Base-by-base conservation (phyloP, 2,113 vertebrate genomes). In the Gymnogyps californianus region DNA sequence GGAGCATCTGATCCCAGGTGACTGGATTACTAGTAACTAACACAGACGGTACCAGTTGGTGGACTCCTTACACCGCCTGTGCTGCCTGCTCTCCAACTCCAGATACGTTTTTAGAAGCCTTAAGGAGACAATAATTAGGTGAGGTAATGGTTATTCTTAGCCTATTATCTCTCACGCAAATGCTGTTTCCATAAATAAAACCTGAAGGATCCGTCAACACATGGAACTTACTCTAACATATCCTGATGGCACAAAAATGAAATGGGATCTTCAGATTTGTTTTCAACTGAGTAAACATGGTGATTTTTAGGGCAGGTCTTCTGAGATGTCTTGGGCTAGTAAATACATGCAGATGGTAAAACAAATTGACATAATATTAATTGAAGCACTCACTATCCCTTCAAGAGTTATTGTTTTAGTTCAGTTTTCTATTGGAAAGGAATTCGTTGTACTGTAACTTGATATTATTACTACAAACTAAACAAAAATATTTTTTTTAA, bases 131-230 rank as follows among this genome's bases (percentile, higher is more conserved):
- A 94, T 82, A 96, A 88, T 93, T 93, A 96, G 67, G 75, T 97
- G 94, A 97, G 82, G 87, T 92, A 96, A 96, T 90, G 71, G 64
- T 81, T 96, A 96, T 96, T 96, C 91, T 96, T 91, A 96, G 91
- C 87, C 71, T 83, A 88, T 93, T 96, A 96, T 93, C 87, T 93
- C 85, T 96, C 90, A 93, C 71, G 32, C 93, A 95, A 96, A 92
- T 38, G 36, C 59, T 55, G 62, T 36, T 87, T 83, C 87, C 82
- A 86, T 77, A 96, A 97, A 97, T 94, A 97, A 94, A 95, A 95
- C 82, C 79, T 81, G 84, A 90, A 78, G 75, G 84, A 90, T 77
- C 62, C 18, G 1, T 93, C 91, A 92, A 52, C 94, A 83, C 67
- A 12, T 34, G 75, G 75, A 91, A 88, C 51, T 40, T 85, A 66